phyloP scores from a whole-genome alignment of 2,888 invertebrate species.

The Cheilosia vulpina region DNA sequence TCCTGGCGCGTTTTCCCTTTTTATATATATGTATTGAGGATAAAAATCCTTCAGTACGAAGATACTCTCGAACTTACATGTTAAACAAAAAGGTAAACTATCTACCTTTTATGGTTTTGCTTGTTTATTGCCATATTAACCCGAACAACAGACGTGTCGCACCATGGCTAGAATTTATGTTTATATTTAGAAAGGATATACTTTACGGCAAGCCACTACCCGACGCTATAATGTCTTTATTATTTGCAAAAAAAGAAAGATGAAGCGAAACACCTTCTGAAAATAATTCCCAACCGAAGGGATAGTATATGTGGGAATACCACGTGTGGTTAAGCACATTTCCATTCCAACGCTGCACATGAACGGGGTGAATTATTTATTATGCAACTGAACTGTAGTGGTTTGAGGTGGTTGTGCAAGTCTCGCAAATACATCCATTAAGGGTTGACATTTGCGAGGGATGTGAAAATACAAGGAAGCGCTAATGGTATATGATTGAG shows the following conservation, averaged over 20 bases:
- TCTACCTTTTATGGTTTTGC: conserved; percentile 9
- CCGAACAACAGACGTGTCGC: conserved; percentile 35
- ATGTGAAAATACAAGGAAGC: neutral
- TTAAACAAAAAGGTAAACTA: neutral
- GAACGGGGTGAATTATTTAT: conserved; percentile 22
- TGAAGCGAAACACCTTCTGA: neutral
- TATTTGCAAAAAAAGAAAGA: conserved; percentile 21
- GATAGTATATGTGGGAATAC: conserved; percentile 8
- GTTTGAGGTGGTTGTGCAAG: neutral
- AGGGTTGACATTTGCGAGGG: neutral
- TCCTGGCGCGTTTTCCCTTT: neutral
- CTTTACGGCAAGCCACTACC: neutral
- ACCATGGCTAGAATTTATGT: conserved; percentile 26
- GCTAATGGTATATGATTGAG: too few species aligned
- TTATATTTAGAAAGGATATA: conserved; percentile 32
- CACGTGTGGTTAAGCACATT: conserved; percentile 13
- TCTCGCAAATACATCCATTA: neutral
- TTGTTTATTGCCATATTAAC: conserved; percentile 28
- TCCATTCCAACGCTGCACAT: too few species aligned
- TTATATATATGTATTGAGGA: neutral
- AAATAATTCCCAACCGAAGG: conserved; percentile 29
- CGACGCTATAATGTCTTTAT: conserved; percentile 8
- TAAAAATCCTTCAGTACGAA: neutral
- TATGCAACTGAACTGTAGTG: neutral
- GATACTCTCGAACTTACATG: neutral